phyloP scores from a whole-genome alignment of 2,797 vertebrate species.

The Schizopygopsis malacanthus region DNA sequence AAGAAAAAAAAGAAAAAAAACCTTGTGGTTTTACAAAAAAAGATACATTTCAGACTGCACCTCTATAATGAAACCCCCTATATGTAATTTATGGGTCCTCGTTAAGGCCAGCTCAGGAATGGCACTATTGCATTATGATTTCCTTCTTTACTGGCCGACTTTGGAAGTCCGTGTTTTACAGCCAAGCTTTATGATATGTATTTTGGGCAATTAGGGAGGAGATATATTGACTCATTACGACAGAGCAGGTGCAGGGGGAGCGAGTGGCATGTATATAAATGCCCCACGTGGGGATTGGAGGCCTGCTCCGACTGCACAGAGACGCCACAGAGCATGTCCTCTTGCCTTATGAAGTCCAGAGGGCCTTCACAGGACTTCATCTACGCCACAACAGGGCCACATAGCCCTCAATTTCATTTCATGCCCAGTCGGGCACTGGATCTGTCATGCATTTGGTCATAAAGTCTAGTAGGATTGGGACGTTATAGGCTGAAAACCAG shows the following conservation, averaged over 20 bases:
- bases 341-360: slow-evolving; percentile 44
- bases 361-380: slow-evolving; percentile 42
- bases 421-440: slow-evolving; percentile 41
- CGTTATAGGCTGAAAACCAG: neutral
- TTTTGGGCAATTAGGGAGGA: slow-evolving; percentile 83
- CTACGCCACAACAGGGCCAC: neutral
- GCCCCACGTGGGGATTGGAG: slow-evolving; percentile 65
- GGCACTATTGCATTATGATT: slow-evolving; percentile 61
- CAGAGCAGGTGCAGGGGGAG: slow-evolving; percentile 80
- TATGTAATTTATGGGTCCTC: slow-evolving; percentile 81
- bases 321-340: slow-evolving; percentile 33
- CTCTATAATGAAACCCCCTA: slow-evolving; percentile 78
- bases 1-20: neutral
- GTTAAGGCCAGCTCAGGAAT: slow-evolving; percentile 74
- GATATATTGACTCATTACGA: slow-evolving; percentile 86
- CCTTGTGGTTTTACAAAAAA: slow-evolving; percentile 48
- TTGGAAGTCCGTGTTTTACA: slow-evolving; percentile 71
- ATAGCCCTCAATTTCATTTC: slow-evolving; percentile 30
- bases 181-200: slow-evolving; percentile 82
- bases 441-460: slow-evolving; percentile 36
- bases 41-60: slow-evolving; percentile 71
- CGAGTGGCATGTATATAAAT: slow-evolving; percentile 73
- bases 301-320: slow-evolving; percentile 4
- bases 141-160: slow-evolving; percentile 75
- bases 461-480: slow-evolving; percentile 22